phyloP scores from a whole-genome alignment of 2,888 invertebrate genomes.

The Apodemia hepburni region DNA sequence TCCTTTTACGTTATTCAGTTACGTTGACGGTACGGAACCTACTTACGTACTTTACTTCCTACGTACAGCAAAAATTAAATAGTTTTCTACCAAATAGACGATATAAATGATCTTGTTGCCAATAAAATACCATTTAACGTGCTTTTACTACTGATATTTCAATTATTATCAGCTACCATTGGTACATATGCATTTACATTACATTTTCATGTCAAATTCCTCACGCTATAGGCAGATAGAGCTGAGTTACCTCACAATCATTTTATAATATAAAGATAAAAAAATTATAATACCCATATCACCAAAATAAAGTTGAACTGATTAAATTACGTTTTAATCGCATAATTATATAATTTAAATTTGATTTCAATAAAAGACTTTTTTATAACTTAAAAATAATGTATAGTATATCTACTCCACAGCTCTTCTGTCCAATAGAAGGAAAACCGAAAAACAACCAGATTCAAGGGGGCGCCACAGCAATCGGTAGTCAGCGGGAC shows the following conservation, averaged over 20 bases:
- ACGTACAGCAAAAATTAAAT: background rate
- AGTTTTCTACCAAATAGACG: no score
- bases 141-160: no score
- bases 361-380: background rate
- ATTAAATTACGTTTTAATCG: background rate
- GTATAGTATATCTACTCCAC: slow-evolving; percentile 39
- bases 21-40: background rate
- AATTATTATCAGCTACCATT: no score
- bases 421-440: slow-evolving; percentile 42
- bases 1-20: background rate
- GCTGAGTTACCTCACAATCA: no score
- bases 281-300: no score
- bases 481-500: slow-evolving; percentile 67
- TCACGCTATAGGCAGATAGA: no score
- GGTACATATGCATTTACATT: no score
- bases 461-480: slow-evolving; percentile 70
- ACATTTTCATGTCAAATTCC: no score
- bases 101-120: no score
- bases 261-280: no score
- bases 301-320: background rate
- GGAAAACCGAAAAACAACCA: slow-evolving; percentile 68
- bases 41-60: background rate
- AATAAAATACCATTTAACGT: no score
- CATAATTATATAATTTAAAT: background rate
- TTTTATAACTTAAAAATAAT: no score